Percentiles rank a stretch among this genome's conserved stretches.
Evolutionary conservation across 2,888 invertebrate species (phyloP).

Genomic region (Brenthis hecate): DNA sequence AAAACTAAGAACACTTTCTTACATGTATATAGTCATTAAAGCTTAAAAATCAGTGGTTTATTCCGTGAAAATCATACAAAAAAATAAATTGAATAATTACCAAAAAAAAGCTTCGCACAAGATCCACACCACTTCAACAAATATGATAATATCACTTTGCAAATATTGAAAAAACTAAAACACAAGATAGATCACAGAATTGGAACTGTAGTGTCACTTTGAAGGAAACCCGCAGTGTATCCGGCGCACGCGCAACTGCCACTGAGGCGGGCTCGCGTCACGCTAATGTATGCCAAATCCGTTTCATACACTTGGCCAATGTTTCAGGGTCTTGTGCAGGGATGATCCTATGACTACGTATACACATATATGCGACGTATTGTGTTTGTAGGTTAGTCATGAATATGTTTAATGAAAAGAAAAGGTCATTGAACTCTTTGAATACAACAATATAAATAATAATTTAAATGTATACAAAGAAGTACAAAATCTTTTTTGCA

Average conservation of each 20-base stretch:
- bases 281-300: conserved; percentile 54
- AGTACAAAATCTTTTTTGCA: too few species aligned
- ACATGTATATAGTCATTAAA: too few species aligned
- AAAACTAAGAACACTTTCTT: too few species aligned
- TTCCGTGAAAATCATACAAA: too few species aligned
- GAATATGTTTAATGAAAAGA: background rate
- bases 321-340: conserved; percentile 32
- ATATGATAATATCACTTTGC: background rate
- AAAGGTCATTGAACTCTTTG: too few species aligned
- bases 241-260: conserved; percentile 70
- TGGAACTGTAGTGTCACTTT: conserved; percentile 5
- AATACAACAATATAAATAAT: too few species aligned
- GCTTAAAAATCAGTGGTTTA: too few species aligned
- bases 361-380: background rate
- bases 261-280: conserved; percentile 63
- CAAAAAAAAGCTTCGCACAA: too few species aligned
- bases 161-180: background rate
- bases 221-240: conserved; percentile 49
- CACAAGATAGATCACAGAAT: background rate
- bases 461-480: too few species aligned
- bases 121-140: too few species aligned
- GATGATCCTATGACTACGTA: conserved; percentile 12
- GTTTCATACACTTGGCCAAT: conserved; percentile 33
- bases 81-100: too few species aligned
- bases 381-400: background rate